Base-by-base conservation (phyloP, 2,113 vertebrate species). In the Larimichthys polyactis region DNA sequence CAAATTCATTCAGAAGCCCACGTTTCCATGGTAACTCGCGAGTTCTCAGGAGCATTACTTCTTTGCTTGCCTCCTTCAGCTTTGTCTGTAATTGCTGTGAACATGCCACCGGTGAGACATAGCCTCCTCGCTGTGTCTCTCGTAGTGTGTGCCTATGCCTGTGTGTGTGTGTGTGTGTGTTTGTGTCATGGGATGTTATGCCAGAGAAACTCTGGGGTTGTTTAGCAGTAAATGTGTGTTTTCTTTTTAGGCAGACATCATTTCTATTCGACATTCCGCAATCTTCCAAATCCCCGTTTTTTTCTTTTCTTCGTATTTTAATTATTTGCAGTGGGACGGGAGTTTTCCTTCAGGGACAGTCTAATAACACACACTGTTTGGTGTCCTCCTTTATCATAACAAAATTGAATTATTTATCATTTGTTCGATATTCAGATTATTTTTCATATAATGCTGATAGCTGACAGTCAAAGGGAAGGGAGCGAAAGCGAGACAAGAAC, bases 1-100 rank as follows among this genome's bases (percentile, higher is more conserved):
- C 94, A 92, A 92, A 94, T 94, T 82, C 92, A 93, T 96, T 93
- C 89, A 93, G 70, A 95, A 92, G 92, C 85, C 75, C 59, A 84
- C 63, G 91, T 93, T 92, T 94, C 95, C 92, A 92, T 93, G 92
- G 91, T 91, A 90, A 96, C 91, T 65, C 76, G 73, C n/a, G 79
- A 94, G 92, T 90, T 94, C 88, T 92, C 87, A 24, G 90, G 65
- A 94, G 93, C 89, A 86, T 85, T 87, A 87, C 94, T 91, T 91
- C 82, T 89, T 87, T 78, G 81, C 90, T 84, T 83, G 70, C 79
- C 84, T 87, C 81, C 90, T 93, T 76, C 83, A 80, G 65, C 89
- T 92, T 91, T 90, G 93, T 88, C 90, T 91, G 92, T 92, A 94
- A 92, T 93, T 93, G 88, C 89, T 86, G 91, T 81, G 87, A 92